These are phyloP conservation scores for Meleagris gallopavo DNA, from an alignment of 2,113 vertebrate species.

Conservation along the genomic window DNA sequence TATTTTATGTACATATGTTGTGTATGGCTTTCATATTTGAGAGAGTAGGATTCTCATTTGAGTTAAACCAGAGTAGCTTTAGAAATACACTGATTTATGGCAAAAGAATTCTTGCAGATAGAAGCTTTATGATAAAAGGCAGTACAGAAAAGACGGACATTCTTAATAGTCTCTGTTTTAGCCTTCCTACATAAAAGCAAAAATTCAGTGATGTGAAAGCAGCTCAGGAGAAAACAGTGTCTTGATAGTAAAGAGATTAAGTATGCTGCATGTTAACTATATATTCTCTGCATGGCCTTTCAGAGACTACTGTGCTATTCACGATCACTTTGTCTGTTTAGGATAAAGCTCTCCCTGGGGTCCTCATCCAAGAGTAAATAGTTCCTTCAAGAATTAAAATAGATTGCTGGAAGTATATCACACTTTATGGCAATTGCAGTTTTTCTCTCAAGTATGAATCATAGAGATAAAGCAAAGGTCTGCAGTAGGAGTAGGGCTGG, in stretches of 20 bases:
- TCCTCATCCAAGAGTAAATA: not conserved
- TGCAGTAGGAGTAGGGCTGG: not conserved
- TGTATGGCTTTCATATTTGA: not conserved
- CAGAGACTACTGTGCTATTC: not conserved
- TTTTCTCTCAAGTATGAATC: not conserved
- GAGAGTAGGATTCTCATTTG: not conserved
- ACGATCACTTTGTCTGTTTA: not conserved
- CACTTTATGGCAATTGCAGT: not conserved
- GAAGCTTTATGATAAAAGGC: constrained; percentile 1
- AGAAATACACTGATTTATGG: not conserved
- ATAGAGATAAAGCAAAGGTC: not conserved
- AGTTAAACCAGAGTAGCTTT: not conserved
- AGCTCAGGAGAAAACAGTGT: not conserved
- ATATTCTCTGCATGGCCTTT: not conserved
- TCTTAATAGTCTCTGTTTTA: not conserved
- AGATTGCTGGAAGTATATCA: not conserved
- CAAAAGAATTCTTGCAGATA: not conserved
- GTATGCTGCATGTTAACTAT: not conserved
- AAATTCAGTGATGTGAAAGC: not conserved
- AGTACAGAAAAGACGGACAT: not conserved
- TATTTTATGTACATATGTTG: not conserved
- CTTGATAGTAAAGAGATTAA: not conserved
- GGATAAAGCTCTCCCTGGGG: not conserved
- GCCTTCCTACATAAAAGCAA: not conserved
- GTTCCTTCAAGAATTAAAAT: constrained; percentile 13